Evolutionary conservation across 2,888 invertebrate species (phyloP).

Genomic region (Hydropsyche betteni): DNA sequence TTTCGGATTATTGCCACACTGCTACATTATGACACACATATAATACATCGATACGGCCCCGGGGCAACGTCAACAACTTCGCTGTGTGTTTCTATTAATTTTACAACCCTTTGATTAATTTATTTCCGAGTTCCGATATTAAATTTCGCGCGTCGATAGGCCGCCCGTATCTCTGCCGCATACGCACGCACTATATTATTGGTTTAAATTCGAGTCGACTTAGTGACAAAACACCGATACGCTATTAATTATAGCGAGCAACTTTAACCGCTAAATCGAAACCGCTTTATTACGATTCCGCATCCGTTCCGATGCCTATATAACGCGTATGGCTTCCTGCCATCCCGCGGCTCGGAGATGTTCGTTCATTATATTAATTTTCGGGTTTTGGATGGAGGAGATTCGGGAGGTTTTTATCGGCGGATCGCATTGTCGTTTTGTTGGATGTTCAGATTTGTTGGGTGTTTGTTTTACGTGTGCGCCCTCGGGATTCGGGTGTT

Average conservation of each 20-base stretch:
- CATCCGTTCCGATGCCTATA: not conserved
- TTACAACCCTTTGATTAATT: conserved; percentile 39
- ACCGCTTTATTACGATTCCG: conserved; percentile 32
- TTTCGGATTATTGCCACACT: too few relatives aligned
- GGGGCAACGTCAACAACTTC: not conserved
- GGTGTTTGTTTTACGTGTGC: too few relatives aligned
- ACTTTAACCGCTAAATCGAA: conserved; percentile 31
- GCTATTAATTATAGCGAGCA: conserved; percentile 31
- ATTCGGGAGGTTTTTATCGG: too few relatives aligned
- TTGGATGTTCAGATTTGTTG: too few relatives aligned
- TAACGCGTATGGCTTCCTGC: too few relatives aligned
- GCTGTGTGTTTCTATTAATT: conserved; percentile 34
- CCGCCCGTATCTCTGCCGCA: not conserved
- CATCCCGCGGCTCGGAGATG: too few relatives aligned
- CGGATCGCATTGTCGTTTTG: too few relatives aligned
- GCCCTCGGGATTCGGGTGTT: too few relatives aligned
- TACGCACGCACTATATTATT: not conserved
- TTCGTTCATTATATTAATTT: too few relatives aligned
- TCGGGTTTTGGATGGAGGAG: too few relatives aligned
- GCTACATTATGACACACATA: too few relatives aligned
- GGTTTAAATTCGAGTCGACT: conserved; percentile 20
- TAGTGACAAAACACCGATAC: conserved; percentile 37
- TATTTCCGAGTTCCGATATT: conserved; percentile 31
- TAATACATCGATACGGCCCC: not conserved
- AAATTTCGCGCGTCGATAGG: conserved; percentile 15